A percentile compares a stretch with the other conserved stretches of the same genome.
phyloP scores from a whole-genome alignment of 2,113 vertebrate genomes.

The Pomatostomus ruficeps region DNA sequence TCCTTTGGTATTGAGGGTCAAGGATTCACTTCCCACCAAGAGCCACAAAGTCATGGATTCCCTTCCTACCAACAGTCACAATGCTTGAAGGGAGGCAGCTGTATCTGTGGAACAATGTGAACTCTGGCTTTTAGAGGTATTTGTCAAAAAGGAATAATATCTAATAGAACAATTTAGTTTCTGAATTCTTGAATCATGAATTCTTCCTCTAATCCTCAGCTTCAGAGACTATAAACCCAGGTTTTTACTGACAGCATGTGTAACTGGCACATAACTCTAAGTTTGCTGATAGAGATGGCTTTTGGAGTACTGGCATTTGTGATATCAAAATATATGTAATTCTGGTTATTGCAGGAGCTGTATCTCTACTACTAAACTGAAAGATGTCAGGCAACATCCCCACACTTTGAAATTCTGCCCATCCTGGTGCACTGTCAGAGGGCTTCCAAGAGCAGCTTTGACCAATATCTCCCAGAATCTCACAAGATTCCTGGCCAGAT shows the following conservation, averaged over 20 bases:
- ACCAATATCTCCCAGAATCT: neutral
- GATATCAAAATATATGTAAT: neutral
- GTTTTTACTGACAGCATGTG: neutral
- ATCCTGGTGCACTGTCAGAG: neutral
- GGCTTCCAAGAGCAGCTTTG: neutral
- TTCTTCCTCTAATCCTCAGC: neutral
- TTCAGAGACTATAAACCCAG: neutral
- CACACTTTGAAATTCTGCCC: neutral
- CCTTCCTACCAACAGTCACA: neutral
- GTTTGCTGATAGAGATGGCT: neutral
- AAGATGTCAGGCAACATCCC: neutral
- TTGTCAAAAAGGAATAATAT: neutral
- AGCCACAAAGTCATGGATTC: neutral
- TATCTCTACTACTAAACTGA: neutral
- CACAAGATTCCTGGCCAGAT: neutral
- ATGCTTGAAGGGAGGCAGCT: neutral
- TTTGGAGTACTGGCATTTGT: neutral
- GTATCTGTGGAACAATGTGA: fast-evolving
- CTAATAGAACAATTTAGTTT: neutral
- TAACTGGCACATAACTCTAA: neutral
- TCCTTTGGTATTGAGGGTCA: neutral
- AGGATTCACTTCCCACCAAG: neutral
- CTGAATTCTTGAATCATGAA: neutral
- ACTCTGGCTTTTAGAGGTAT: neutral
- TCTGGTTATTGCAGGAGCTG: neutral